Conservation (phyloP, 1,140 invertebrate species). For the Tetragnatha versicolor region DNA sequence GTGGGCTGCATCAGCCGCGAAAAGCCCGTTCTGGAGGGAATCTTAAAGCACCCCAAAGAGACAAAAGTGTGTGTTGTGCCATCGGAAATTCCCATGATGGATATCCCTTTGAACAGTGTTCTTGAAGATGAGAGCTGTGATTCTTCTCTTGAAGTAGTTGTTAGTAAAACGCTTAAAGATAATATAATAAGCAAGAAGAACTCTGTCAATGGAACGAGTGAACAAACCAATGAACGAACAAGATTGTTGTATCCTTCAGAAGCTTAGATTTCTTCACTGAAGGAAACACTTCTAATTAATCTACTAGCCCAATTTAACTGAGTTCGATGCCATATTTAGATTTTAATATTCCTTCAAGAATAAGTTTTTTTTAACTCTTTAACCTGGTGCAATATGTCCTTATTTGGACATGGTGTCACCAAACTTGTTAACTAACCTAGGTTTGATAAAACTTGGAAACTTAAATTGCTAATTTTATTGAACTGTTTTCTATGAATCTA, state of each 20-base stretch:
- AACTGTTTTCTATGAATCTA: too few relatives aligned
- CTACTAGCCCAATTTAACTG: too few relatives aligned
- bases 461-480: too few relatives aligned
- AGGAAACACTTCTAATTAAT: too few relatives aligned
- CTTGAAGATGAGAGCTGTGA: slow-evolving; percentile 40
- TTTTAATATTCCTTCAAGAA: too few relatives aligned
- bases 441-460: too few relatives aligned
- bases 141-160: slow-evolving; percentile 39
- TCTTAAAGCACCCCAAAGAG: slow-evolving; percentile 23
- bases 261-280: slow-evolving; percentile 19
- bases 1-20: slow-evolving; percentile 44
- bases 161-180: slow-evolving; percentile 34
- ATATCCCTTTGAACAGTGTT: slow-evolving; percentile 43
- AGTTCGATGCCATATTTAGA: too few relatives aligned
- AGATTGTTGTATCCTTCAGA: slow-evolving; percentile 47
- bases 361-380: too few relatives aligned
- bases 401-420: too few relatives aligned
- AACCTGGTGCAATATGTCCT: too few relatives aligned
- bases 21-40: slow-evolving; percentile 6
- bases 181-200: slow-evolving; percentile 26
- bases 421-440: too few relatives aligned
- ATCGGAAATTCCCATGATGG: slow-evolving; percentile 49
- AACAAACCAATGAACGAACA: slow-evolving; percentile 48
- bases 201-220: slow-evolving; percentile 41
- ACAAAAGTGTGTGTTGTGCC: background rate